Base-by-base conservation (phyloP, 2,888 invertebrate genomes). In the Drosophila ezoana region DNA sequence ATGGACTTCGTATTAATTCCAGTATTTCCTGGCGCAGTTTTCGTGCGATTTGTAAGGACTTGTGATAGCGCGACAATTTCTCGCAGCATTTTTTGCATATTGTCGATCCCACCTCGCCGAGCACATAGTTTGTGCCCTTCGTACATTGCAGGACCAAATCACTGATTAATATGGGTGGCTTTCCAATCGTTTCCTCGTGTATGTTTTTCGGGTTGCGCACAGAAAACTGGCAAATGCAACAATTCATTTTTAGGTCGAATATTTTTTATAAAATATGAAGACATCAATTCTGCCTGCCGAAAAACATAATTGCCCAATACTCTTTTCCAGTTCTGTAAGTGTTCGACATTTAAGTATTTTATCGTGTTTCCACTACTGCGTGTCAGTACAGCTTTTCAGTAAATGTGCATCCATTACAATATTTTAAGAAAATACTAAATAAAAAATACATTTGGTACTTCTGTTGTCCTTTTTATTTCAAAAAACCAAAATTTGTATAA, bases 1-100 rank as follows among this genome's bases (percentile, higher is more conserved):
- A 78, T 10, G 85, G 88, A 40, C 81, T 83, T 2, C 72, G 76
- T 38, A 87, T 89, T 32, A 87, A 47, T n/a, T 82, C 81, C 1
- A 79, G 56, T 14, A 87, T 76, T 40, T 87, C 87, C 11, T 69
- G 66, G 0, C 86, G 79, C 47, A 87, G 54, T 23, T 81, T 87
- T 5, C 78, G 73, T 3, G 89, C 88, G 3, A 86, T 77, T 54
- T 88, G 78, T 18, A 83, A 4, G 14, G 87, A 81, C 54, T 87
- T 89, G 54, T 87, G 76, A 41, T 89, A 87, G 20, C 89, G 76
- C 11, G 74, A 45, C 18, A 87, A 41, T 44, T 87, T 87, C 58
- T 86, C 86, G 35, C 59, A 70, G 56, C 87, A 87, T 45, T 89
- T 89, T 40, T 78, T 83, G 56, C 87, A 87, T 52, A 87, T 87